Conservation (phyloP, 2,888 invertebrate species). For the Plebejus anna region DNA sequence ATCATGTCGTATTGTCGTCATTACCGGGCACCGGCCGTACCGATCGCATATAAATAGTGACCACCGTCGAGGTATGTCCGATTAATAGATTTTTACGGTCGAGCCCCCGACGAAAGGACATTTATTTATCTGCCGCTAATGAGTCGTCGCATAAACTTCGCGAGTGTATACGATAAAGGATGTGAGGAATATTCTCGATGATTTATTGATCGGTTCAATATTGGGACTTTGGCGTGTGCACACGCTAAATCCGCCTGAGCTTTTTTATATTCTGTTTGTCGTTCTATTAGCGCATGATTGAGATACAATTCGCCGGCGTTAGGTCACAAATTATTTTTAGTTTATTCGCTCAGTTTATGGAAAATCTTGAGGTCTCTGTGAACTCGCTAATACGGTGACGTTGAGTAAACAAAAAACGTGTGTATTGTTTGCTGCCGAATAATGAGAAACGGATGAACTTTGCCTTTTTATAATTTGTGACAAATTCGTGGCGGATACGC, state of each 20-base stretch:
- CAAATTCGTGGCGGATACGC: constrained; percentile 11
- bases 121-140: constrained; percentile 37
- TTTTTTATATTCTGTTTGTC: constrained; percentile 69
- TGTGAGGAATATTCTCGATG: constrained; percentile 40
- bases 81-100: constrained; percentile 68
- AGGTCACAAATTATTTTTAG: constrained; percentile 73
- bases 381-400: constrained; percentile 35
- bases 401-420: constrained; percentile 23
- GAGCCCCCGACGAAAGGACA: constrained; percentile 47
- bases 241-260: constrained; percentile 69
- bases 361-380: constrained; percentile 54
- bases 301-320: constrained; percentile 70
- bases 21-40: constrained; percentile 65
- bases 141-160: constrained; percentile 32
- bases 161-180: constrained; percentile 37
- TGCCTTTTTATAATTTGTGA: constrained; percentile 12
- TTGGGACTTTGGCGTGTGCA: constrained; percentile 60
- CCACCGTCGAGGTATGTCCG: constrained; percentile 67
- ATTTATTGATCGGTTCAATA: constrained; percentile 61
- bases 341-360: constrained; percentile 53
- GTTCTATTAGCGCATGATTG: constrained; percentile 74
- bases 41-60: constrained; percentile 69
- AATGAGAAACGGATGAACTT: constrained; percentile 4
- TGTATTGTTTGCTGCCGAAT: neutral
- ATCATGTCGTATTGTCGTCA: constrained; percentile 77